Conservation (phyloP, 2,888 invertebrate species). For the Caenorhabditis becei region DNA sequence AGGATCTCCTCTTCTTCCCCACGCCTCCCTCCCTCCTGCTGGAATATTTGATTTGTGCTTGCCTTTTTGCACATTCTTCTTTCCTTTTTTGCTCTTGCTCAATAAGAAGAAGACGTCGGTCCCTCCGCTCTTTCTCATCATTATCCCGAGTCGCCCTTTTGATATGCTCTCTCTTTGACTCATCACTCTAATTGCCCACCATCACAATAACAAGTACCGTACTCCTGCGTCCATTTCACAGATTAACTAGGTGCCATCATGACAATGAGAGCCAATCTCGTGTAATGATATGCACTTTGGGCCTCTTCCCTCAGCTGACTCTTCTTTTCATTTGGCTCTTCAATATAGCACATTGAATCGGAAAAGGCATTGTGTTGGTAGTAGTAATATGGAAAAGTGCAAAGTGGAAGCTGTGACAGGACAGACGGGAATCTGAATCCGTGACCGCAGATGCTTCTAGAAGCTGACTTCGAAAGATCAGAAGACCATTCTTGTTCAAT, state of each 20-base stretch:
- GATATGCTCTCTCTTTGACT: background rate
- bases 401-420: background rate
- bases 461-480: too few species aligned
- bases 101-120: slow-evolving; percentile 17
- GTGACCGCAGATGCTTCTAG: too few species aligned
- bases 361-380: background rate
- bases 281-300: slow-evolving; percentile 51
- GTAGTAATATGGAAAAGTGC: background rate
- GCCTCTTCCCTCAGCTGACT: slow-evolving; percentile 8
- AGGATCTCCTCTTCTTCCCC: slow-evolving; percentile 8
- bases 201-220: slow-evolving; percentile 36
- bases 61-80: slow-evolving; percentile 44
- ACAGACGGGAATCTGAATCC: background rate
- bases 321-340: background rate
- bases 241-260: slow-evolving; percentile 35
- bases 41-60: slow-evolving; percentile 58
- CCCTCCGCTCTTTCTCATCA: slow-evolving; percentile 15
- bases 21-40: slow-evolving; percentile 13
- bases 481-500: too few species aligned
- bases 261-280: slow-evolving; percentile 25
- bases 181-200: slow-evolving; percentile 35
- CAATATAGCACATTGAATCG: background rate
- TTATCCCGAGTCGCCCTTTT: slow-evolving; percentile 28
- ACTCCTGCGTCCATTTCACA: slow-evolving; percentile 12
- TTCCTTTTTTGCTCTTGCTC: slow-evolving; percentile 20